Conservation (phyloP, 2,888 invertebrate genomes). For the Cryptosula pallasiana region DNA sequence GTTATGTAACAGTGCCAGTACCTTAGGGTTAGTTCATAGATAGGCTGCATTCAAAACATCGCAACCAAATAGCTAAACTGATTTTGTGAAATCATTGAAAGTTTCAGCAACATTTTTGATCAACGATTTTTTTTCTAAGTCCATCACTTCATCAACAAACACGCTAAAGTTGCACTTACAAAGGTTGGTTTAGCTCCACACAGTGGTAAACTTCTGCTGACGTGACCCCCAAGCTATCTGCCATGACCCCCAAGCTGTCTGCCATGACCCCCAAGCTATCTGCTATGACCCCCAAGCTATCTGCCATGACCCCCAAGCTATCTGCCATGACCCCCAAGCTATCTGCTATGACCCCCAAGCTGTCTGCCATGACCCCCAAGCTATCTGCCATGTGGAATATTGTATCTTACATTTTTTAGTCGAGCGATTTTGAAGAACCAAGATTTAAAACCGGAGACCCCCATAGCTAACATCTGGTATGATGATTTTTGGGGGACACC, state of each 20-base stretch:
- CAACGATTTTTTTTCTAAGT: too few species aligned
- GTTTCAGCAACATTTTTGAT: too few species aligned
- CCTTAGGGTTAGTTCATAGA: too few species aligned
- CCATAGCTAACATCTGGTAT: slow-evolving; percentile 74
- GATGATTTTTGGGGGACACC: slow-evolving; percentile 99
- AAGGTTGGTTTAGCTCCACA: too few species aligned
- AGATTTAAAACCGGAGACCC: slow-evolving; percentile 74
- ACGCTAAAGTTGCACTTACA: too few species aligned
- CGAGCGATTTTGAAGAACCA: slow-evolving; percentile 91
- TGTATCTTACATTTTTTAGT: slow-evolving; percentile 62
- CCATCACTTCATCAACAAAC: too few species aligned
- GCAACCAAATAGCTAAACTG: too few species aligned
- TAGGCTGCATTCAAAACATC: too few species aligned
- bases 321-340: neutral
- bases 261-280: neutral
- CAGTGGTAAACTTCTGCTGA: too few species aligned
- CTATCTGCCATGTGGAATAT: neutral
- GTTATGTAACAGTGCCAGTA: too few species aligned
- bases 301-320: neutral
- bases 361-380: neutral
- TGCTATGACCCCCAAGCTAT: neutral
- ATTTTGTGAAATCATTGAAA: too few species aligned
- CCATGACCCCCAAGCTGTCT: neutral
- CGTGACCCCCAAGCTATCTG: neutral
- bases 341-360: neutral